These are phyloP conservation scores for Brachionus asplanchnoidis DNA, from an alignment of 1,140 invertebrate genomes.

Conservation along the genomic window DNA sequence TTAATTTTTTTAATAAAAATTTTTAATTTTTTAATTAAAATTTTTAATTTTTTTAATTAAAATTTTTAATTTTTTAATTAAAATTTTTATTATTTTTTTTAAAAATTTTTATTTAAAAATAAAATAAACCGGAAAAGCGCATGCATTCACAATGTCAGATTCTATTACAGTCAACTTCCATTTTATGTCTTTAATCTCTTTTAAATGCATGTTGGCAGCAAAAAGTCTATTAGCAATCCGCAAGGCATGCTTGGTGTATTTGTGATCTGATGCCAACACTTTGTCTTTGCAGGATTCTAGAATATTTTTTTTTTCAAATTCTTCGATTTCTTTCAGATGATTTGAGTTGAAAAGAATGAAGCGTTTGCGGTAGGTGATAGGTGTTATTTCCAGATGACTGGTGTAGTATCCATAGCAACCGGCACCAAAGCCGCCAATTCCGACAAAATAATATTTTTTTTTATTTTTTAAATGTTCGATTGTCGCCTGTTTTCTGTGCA, in stretches of 20 bases:
- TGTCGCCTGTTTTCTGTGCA: not conserved
- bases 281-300: constrained; percentile 28
- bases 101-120: not conserved
- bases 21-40: too few relatives aligned
- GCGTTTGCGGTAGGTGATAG: constrained; percentile 59
- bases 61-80: too few relatives aligned
- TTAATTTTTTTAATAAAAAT: too few relatives aligned
- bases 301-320: constrained; percentile 49
- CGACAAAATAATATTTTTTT: not conserved
- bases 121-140: constrained; percentile 60
- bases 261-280: constrained; percentile 51
- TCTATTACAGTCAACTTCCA: constrained; percentile 61
- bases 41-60: too few relatives aligned
- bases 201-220: constrained; percentile 58
- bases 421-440: not conserved
- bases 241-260: not conserved
- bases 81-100: too few relatives aligned
- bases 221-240: constrained; percentile 54
- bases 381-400: constrained; percentile 59
- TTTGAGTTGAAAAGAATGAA: constrained; percentile 60
- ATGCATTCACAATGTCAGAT: constrained; percentile 58
- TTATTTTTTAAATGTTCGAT: not conserved
- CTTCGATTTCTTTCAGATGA: constrained; percentile 57
- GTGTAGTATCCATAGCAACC: constrained; percentile 53
- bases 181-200: constrained; percentile 52